Conservation (phyloP, 2,888 invertebrate genomes). For the Troides helena region DNA sequence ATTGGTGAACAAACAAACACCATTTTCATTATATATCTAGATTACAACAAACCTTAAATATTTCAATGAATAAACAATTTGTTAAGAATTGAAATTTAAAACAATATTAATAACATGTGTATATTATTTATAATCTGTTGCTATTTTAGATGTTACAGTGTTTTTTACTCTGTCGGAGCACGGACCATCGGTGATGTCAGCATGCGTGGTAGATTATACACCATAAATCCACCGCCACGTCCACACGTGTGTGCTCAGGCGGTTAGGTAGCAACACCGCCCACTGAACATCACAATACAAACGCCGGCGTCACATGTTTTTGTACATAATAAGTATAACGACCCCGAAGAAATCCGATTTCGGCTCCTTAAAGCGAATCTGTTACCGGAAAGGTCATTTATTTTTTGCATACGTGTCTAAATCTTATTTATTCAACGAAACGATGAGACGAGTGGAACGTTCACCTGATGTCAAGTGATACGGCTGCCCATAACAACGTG, state of each 20-base stretch:
- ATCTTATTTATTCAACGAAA: too few relatives aligned
- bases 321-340: constrained; percentile 6
- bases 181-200: constrained; percentile 29
- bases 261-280: constrained; percentile 24
- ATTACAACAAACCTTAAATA: too few relatives aligned
- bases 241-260: constrained; percentile 27
- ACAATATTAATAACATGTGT: too few relatives aligned
- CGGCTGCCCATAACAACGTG: too few relatives aligned
- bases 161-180: constrained; percentile 15
- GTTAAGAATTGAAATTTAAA: too few relatives aligned
- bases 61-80: too few relatives aligned
- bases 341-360: constrained; percentile 2
- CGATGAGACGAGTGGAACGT: too few relatives aligned
- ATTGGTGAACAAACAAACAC: too few relatives aligned
- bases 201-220: constrained; percentile 25
- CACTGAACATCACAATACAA: constrained; percentile 3
- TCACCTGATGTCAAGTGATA: too few relatives aligned
- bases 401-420: too few relatives aligned
- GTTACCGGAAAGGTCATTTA: not conserved
- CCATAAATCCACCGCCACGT: constrained; percentile 21
- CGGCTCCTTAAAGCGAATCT: not conserved
- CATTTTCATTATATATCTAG: too few relatives aligned
- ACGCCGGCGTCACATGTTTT: constrained; percentile 27
- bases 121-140: constrained; percentile 1
- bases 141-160: constrained; percentile 2